Base-by-base conservation (phyloP, 1,140 invertebrate genomes). In the Caenorhabditis tropicalis region DNA sequence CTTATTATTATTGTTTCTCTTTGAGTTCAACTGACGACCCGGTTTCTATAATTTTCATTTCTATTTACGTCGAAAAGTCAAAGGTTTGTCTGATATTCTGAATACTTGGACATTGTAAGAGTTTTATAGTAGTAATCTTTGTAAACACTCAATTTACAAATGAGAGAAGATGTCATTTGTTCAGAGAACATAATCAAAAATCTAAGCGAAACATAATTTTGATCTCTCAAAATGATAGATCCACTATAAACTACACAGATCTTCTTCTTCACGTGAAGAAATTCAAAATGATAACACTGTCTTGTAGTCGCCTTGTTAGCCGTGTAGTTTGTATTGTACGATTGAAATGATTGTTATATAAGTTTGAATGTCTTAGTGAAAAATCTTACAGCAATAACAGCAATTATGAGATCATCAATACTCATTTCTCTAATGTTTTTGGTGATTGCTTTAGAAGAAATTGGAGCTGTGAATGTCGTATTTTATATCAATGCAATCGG, bases 401-500 rank as follows among this genome's bases (percentile, higher is more conserved):
- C 53, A 58, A 58, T n/a, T 7, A 56, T 65, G 58, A 65, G 58
- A 19, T 15, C 7, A 49, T 21, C 33, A 49, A 80, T 49, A 7
- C 10, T 49, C 15, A 16, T 80, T 10, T 80, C 21, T 39, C n/a
- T 49, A 7, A 5, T 80, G n/a, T 21, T 29, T 5, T 1, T 74
- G 15, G 6, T 48, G 19, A 48, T 15, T n/a, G 1, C 79, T 31
- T 3, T 27, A 6, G 60, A n/a, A 33, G n/a, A 27, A 56, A 1
- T 27, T 9, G 21, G 16, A 65, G 46, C 80, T 24, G 19, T 46
- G n/a, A 82, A 82, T 24, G 12, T 82, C 27, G 39, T 82, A 5
- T 43, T 82, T n/a, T 51, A 58, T 19, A 46, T 74, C 7, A 82
- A 36, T 74, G 56, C 60, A 31, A 74, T 82, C 48, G 82, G 82